Base-by-base conservation (phyloP, 2,797 vertebrate genomes). In the Darevskia mixta region DNA sequence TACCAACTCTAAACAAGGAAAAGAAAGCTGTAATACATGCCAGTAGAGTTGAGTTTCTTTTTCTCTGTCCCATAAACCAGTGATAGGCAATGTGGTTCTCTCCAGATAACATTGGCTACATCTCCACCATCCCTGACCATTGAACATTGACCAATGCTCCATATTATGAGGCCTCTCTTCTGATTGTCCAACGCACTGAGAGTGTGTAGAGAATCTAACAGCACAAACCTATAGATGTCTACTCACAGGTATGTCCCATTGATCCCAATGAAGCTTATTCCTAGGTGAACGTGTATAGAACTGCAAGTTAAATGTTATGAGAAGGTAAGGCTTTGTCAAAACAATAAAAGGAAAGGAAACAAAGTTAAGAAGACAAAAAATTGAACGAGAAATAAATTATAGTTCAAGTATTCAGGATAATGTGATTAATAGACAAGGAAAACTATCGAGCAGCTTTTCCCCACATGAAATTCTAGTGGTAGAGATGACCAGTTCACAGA, bases 61-160 rank as follows among this genome's bases (percentile, higher is more conserved):
- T 85, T 89, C 90, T 90, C 29, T 38, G 6, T 83, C 27, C 35
- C 78, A 0, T 18, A 78, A 85, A 81, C 71, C 2, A 18, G 71
- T 6, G 71, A 15, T 17, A 17, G 69, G 29, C 69, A n/a, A 71
- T 6, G n/a, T n/a, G 69, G n/a, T 15, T 6, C 13, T 32, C 32
- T 72, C 71, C 32, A 72, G 32, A 17, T 72, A 17, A 17, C 32
- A 18, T 3, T 15, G 32, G 15, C 71, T 72, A 35, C 15, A 72
- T n/a, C 29, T 69, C 29, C 67, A 69, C 13, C 67, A n/a, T 69
- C 67, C 67, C 4, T 10, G 3, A 69, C 23, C 67, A 69, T n/a
- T 69, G 29, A 11, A 29, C 29, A 69, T n/a, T 25, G 41, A 23
- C 23, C 45, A 43, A 49, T 5, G 29, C 2, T 27, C 11, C 29